Evolutionary conservation across 2,797 vertebrate genomes (phyloP).

Genomic region (Cetoscarus ocellatus): DNA sequence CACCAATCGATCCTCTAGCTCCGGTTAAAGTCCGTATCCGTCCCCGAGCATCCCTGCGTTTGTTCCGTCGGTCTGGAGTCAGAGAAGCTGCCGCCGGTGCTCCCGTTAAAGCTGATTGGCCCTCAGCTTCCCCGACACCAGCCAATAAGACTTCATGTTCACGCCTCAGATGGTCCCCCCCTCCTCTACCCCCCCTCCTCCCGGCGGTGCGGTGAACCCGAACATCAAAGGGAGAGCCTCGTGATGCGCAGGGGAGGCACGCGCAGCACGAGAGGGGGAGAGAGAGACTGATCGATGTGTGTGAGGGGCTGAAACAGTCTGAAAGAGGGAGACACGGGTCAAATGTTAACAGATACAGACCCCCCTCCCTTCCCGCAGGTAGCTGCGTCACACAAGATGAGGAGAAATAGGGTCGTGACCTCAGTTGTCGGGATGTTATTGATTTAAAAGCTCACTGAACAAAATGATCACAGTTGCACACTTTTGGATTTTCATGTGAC

Average conservation of each 20-base stretch:
- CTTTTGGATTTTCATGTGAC: no score
- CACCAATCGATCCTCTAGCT: not conserved
- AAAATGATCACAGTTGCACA: no score
- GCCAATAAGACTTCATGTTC: conserved; percentile 47
- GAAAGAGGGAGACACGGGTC: not conserved
- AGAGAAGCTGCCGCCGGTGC: conserved; percentile 35
- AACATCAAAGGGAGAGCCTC: conserved; percentile 44
- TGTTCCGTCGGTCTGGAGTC: conserved; percentile 10
- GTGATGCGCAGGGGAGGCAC: conserved; percentile 31
- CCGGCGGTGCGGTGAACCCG: conserved; percentile 29
- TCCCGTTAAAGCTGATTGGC: conserved; percentile 65
- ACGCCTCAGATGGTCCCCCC: conserved; percentile 26
- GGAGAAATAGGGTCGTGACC: not conserved
- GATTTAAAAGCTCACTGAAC: no score
- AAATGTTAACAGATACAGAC: conserved; percentile 3
- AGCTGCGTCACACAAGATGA: conserved; percentile 2
- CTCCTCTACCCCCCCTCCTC: not conserved
- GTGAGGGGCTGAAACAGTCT: not conserved
- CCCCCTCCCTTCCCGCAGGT: not conserved
- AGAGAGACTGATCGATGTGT: not conserved
- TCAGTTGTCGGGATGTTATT: no score
- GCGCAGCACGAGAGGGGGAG: not conserved
- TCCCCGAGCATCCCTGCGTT: conserved; percentile 27
- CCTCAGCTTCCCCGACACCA: conserved; percentile 9
- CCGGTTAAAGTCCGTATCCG: conserved; percentile 15